A percentile compares a stretch with the other conserved stretches of the same genome.
phyloP scores from a whole-genome alignment of 23 tunicate species.

The Corella eumyota region DNA sequence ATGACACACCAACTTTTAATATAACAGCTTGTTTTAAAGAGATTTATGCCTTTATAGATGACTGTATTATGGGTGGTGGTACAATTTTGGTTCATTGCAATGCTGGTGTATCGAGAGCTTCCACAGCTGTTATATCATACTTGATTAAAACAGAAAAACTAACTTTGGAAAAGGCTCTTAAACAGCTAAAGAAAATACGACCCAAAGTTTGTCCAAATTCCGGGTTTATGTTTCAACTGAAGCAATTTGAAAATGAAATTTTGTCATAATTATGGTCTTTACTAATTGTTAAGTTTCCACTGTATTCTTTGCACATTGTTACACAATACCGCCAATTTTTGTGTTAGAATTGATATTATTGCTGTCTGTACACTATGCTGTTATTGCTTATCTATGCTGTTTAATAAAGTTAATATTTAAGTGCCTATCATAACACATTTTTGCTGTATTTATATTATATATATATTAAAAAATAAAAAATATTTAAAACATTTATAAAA shows the following conservation, averaged over 20 bases:
- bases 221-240: conserved; percentile 17
- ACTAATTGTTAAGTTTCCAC: too few relatives aligned
- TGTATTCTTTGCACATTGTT: too few relatives aligned
- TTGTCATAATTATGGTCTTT: too few relatives aligned
- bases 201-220: conserved; percentile 17
- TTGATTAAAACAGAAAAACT: conserved; percentile 8
- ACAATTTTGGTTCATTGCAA: conserved; percentile 31
- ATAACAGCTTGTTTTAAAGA: conserved; percentile 6
- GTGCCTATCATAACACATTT: too few relatives aligned
- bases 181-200: conserved; percentile 10
- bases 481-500: too few relatives aligned
- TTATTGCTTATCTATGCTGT: too few relatives aligned
- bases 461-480: too few relatives aligned
- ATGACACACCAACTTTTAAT: conserved; percentile 20
- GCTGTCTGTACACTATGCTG: too few relatives aligned
- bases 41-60: conserved; percentile 1
- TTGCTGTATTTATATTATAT: too few relatives aligned
- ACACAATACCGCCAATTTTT: too few relatives aligned
- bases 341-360: too few relatives aligned
- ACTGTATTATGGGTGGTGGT: conserved; percentile 5
- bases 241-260: conserved; percentile 22
- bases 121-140: conserved; percentile 22
- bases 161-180: not conserved
- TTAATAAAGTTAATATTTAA: too few relatives aligned
- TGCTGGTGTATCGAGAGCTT: conserved; percentile 37